Evolutionary conservation across 2,797 vertebrate genomes (phyloP).

Genomic region (Crax fasciolata): DNA sequence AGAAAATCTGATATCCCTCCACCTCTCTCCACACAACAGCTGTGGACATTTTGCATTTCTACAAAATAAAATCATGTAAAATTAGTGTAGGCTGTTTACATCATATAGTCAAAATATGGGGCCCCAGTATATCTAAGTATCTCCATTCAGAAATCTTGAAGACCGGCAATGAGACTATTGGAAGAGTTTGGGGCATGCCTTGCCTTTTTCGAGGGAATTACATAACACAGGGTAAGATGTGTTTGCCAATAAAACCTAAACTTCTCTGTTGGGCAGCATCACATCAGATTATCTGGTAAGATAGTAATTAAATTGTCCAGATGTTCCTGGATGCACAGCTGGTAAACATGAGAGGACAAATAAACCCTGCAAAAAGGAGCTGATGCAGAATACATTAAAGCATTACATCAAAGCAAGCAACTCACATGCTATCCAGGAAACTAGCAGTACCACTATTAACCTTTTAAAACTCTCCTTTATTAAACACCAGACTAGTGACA

Average conservation of each 20-base stretch:
- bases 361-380: background rate
- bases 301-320: background rate
- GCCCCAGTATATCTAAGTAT: background rate
- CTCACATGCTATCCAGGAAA: background rate
- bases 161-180: background rate
- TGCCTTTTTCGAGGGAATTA: background rate
- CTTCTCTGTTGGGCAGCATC: background rate
- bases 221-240: background rate
- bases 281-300: background rate
- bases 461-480: background rate
- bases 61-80: background rate
- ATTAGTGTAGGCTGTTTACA: background rate
- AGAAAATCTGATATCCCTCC: background rate
- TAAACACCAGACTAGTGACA: background rate
- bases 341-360: background rate
- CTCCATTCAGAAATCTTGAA: background rate
- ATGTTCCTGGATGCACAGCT: background rate
- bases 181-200: background rate
- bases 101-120: background rate
- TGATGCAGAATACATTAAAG: background rate
- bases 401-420: background rate
- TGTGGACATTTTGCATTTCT: background rate
- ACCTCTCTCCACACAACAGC: rapidly evolving
- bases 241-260: background rate
- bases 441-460: background rate